Percentiles rank a stretch among this genome's conserved stretches.
Conservation (phyloP, 2,113 vertebrate species). For the Pelecanus crispus region DNA sequence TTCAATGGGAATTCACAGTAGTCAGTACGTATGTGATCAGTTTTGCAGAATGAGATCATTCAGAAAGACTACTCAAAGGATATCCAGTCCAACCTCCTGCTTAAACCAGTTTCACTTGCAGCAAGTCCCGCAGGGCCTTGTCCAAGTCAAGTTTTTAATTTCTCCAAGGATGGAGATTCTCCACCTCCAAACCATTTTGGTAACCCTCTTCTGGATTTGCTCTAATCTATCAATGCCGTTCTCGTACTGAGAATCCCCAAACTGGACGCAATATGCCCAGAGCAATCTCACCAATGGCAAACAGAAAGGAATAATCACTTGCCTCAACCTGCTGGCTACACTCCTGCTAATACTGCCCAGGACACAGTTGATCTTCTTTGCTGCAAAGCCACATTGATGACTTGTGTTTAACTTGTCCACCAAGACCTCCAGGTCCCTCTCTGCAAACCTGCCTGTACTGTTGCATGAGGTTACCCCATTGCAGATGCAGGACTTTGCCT, state of each 20-base stretch:
- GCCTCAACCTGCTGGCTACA: background rate
- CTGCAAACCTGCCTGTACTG: background rate
- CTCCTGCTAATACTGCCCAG: background rate
- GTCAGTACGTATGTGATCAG: rapidly evolving
- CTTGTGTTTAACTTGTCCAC: no score
- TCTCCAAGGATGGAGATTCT: background rate
- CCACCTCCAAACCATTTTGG: background rate
- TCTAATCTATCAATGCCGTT: background rate
- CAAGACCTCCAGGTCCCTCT: background rate
- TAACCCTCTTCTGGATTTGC: background rate
- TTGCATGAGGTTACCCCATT: background rate
- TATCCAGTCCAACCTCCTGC: background rate
- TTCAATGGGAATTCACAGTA: background rate
- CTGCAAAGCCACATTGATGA: background rate
- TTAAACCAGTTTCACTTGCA: background rate
- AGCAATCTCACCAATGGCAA: background rate
- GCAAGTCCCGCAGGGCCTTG: background rate
- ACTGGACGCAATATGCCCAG: background rate
- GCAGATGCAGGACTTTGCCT: background rate
- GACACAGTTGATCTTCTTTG: background rate
- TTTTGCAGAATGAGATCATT: background rate
- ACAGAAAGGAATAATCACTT: background rate
- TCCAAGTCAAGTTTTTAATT: background rate
- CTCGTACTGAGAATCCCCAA: background rate
- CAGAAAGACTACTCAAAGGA: background rate